phyloP scores from a whole-genome alignment of 1,140 invertebrate species.

The Lordiphosa stackelbergi region DNA sequence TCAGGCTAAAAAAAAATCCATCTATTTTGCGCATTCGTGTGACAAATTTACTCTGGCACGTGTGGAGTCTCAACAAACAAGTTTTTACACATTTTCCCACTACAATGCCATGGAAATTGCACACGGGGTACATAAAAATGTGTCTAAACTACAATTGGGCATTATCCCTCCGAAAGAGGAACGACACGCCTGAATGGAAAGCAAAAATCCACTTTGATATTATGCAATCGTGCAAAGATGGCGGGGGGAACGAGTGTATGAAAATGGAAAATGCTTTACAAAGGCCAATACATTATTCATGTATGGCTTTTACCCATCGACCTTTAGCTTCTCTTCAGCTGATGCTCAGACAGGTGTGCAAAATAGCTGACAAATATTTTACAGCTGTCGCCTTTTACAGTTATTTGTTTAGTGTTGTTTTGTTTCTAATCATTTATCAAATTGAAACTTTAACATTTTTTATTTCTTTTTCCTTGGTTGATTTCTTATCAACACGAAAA shows the following conservation, averaged over 20 bases:
- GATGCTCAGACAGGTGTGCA: constrained; percentile 65
- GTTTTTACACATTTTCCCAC: constrained; percentile 46
- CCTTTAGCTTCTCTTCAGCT: neutral
- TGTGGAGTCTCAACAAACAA: constrained; percentile 6
- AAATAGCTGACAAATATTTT: constrained; percentile 66
- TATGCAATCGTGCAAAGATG: constrained; percentile 57
- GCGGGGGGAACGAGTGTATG: constrained; percentile 5
- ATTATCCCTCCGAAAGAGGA: constrained; percentile 22
- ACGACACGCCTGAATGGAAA: constrained; percentile 33
- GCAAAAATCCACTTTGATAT: constrained; percentile 57
- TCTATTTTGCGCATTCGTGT: constrained; percentile 17
- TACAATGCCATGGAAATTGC: constrained; percentile 38
- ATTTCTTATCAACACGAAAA: no score
- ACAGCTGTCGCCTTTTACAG: constrained; percentile 44
- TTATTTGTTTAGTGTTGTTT: constrained; percentile 22
- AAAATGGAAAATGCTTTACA: constrained; percentile 18
- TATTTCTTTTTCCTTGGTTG: neutral
- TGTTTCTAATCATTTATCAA: neutral
- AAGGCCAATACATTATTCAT: constrained; percentile 58
- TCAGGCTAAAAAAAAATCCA: neutral
- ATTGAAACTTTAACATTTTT: neutral
- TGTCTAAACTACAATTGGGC: constrained; percentile 46
- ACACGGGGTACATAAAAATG: constrained; percentile 5
- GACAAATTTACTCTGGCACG: constrained; percentile 15
- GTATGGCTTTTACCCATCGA: constrained; percentile 24